Evolutionary conservation across 1,140 invertebrate species (phyloP).

Genomic region (Leptinotarsa undecemlineata): DNA sequence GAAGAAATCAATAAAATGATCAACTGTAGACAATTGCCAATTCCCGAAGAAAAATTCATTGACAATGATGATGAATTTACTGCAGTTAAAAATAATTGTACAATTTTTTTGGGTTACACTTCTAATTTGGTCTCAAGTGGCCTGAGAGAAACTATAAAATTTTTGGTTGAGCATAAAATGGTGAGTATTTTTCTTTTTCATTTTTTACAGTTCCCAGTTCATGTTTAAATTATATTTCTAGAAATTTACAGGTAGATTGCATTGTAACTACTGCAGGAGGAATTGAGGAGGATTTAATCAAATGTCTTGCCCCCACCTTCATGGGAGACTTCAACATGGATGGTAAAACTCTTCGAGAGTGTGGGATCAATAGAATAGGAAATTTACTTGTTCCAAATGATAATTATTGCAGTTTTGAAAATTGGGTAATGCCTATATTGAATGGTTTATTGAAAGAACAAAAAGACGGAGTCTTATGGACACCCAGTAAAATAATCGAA

Average conservation of each 20-base stretch:
- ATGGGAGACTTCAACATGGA: constrained; percentile 87
- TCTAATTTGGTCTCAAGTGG: constrained; percentile 98
- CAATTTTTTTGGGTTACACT: constrained; percentile 97
- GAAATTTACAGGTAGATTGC: constrained; percentile 79
- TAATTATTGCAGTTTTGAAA: constrained; percentile 98
- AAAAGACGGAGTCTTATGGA: constrained; percentile 79
- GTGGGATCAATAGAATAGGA: constrained; percentile 96
- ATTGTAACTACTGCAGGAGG: constrained; percentile 98
- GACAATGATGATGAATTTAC: constrained; percentile 82
- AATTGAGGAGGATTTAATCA: constrained; percentile 98
- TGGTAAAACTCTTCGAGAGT: constrained; percentile 76
- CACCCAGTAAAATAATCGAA: constrained; percentile 87
- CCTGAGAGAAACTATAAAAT: constrained; percentile 87
- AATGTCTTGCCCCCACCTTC: constrained; percentile 94
- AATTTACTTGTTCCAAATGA: constrained; percentile 98
- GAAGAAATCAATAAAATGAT: constrained; percentile 94
- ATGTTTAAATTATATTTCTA: constrained; percentile 5
- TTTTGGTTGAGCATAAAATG: constrained; percentile 87
- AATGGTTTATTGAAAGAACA: constrained; percentile 93
- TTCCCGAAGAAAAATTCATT: constrained; percentile 69
- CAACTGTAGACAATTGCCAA: constrained; percentile 65
- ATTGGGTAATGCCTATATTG: constrained; percentile 95
- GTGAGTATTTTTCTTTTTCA: constrained; percentile 52
- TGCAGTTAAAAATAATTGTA: constrained; percentile 79
- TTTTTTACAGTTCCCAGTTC: background rate